Conservation (phyloP, 1,140 invertebrate genomes). For the Cardiocondyla obscurior region DNA sequence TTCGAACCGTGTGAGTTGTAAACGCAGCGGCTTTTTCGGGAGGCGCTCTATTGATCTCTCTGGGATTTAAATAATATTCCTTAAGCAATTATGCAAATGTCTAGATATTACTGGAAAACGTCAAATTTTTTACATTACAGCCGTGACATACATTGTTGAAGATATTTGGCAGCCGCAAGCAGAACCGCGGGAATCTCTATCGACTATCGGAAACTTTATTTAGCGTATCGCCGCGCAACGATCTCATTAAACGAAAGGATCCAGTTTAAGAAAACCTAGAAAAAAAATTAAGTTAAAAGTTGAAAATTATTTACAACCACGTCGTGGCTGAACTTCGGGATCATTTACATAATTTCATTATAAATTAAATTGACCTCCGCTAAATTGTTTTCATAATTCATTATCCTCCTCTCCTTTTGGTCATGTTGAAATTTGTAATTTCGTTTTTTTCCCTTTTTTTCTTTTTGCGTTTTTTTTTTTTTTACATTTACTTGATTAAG, state of each 20-base stretch:
- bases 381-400: constrained; percentile 13
- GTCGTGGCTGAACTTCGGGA: background rate
- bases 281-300: background rate
- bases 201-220: constrained; percentile 45
- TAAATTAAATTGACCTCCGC: constrained; percentile 13
- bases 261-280: background rate
- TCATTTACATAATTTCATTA: constrained; percentile 23
- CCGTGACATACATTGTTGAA: constrained; percentile 5
- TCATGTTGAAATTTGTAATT: background rate
- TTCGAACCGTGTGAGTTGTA: background rate
- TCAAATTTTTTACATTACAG: constrained; percentile 12
- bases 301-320: background rate
- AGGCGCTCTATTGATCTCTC: constrained; percentile 15
- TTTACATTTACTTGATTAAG: background rate
- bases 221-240: constrained; percentile 21
- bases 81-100: constrained; percentile 12
- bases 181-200: constrained; percentile 1
- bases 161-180: constrained; percentile 2
- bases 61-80: background rate
- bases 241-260: background rate
- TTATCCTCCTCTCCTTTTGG: background rate
- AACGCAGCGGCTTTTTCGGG: background rate
- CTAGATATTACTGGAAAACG: background rate
- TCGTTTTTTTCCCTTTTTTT: background rate
- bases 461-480: background rate